Conservation (phyloP, 2,113 vertebrate genomes). For the Eptesicus fuscus region DNA sequence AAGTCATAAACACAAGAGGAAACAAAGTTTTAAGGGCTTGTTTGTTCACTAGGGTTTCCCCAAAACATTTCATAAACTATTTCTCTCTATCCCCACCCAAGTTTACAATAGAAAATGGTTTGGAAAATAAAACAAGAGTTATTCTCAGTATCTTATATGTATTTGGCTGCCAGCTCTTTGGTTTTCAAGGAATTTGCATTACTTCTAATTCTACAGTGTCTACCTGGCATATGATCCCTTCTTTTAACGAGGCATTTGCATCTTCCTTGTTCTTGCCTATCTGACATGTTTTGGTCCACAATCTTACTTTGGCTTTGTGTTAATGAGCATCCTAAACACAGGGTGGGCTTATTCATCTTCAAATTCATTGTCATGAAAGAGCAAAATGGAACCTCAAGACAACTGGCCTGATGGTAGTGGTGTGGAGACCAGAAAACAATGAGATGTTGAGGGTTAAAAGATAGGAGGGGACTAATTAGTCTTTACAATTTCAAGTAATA, state of each 20-base stretch:
- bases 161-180: neutral
- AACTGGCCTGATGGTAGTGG: neutral
- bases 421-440: neutral
- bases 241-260: neutral
- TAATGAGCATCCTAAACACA: neutral
- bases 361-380: neutral
- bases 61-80: neutral
- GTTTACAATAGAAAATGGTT: neutral
- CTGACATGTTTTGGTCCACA: neutral
- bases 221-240: neutral
- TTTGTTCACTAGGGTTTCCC: neutral
- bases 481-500: slow-evolving; percentile 5
- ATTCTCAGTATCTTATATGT: neutral
- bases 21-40: neutral
- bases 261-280: neutral
- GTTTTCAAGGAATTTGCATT: neutral
- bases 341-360: neutral
- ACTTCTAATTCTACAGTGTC: neutral
- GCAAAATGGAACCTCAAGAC: neutral
- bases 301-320: neutral
- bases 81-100: neutral
- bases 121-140: neutral
- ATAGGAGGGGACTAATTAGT: neutral
- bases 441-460: neutral
- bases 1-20: neutral